Evolutionary conservation across 2,113 vertebrate genomes (phyloP), one percentile per base, ranked within the genome.

Genomic region (Tretioscincus oriximinensis): DNA sequence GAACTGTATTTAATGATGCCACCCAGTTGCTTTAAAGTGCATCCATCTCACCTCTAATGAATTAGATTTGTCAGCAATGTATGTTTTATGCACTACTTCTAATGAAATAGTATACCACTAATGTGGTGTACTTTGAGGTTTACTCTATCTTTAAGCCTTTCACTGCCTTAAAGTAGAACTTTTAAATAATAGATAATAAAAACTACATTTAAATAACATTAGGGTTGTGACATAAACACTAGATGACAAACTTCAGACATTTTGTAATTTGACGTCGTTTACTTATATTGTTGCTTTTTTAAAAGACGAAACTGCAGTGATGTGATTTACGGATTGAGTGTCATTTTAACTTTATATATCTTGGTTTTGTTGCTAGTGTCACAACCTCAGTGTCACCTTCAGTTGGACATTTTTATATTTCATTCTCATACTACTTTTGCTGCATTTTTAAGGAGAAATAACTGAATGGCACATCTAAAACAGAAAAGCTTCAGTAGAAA

Each of bases 161-260:
- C 91, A 85, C 90, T 91, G 93, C 92, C 90, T 88, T 90, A 86
- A 91, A 88, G 85, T 90, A 95, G 91, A 88, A 89, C 91, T 93
- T 94, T 94, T 92, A 95, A 95, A 95, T 95, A 95, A 95, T 95
- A 95, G 92, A 94, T 95, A 94, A 91, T 95, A 92, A 91, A 93
- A 94, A 91, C 80, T 93, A 91, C 92, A 93, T 95, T 94, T 95
- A 95, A 95, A 94, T 95, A 94, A 92, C 90, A 90, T 94, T 92
- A 93, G 92, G 93, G 89, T 95, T 95, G 92, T 94, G 93, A 95
- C 94, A 95, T 92, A 95, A 95, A 95, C 89, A 92, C 92, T 92
- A 92, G 84, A 86, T 94, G 93, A 92, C 93, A 94, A 94, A 92
- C 90, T 92, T 91, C 86, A 77, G 83, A 86, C 86, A 89, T 92